Percentiles rank a stretch among this genome's conserved stretches.
Evolutionary conservation across 2,797 vertebrate genomes (phyloP).

Genomic region (Hippoglossus hippoglossus): DNA sequence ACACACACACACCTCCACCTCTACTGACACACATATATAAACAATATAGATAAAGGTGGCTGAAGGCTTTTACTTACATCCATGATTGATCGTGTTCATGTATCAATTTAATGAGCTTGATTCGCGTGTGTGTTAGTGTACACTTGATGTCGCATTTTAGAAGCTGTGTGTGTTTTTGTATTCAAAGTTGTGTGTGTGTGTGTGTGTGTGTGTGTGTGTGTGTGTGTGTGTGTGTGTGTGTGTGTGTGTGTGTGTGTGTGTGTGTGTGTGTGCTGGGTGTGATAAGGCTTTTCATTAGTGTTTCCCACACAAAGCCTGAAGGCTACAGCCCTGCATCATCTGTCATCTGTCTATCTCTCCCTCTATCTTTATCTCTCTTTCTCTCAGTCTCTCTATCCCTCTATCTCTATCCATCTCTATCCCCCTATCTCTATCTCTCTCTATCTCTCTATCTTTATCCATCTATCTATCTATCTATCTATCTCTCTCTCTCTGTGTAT

Average conservation of each 20-base stretch:
- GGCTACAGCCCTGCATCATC: constrained; percentile 74
- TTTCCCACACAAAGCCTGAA: constrained; percentile 69
- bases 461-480: too few species aligned
- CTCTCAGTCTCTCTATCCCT: too few species aligned
- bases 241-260: constrained; percentile 24
- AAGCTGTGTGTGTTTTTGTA: constrained; percentile 22
- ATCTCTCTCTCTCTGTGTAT: too few species aligned
- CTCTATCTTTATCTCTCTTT: too few species aligned
- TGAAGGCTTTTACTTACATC: constrained; percentile 52
- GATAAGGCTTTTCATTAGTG: constrained; percentile 79
- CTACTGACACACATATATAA: constrained; percentile 28
- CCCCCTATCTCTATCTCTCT: background rate
- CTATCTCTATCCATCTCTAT: too few species aligned
- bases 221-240: constrained; percentile 20
- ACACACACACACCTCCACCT: constrained; percentile 19
- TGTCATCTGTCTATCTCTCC: constrained; percentile 25
- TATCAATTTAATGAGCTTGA: constrained; percentile 67
- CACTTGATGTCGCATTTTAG: constrained; percentile 36
- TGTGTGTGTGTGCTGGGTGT: constrained; percentile 32
- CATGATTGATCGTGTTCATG: constrained; percentile 70
- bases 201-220: constrained; percentile 13
- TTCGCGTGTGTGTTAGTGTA: constrained; percentile 32
- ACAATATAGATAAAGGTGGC: constrained; percentile 24
- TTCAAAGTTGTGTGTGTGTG: constrained; percentile 21
- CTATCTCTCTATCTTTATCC: background rate